phyloP scores from a whole-genome alignment of 2,113 vertebrate species.

The Ailurus styani region DNA sequence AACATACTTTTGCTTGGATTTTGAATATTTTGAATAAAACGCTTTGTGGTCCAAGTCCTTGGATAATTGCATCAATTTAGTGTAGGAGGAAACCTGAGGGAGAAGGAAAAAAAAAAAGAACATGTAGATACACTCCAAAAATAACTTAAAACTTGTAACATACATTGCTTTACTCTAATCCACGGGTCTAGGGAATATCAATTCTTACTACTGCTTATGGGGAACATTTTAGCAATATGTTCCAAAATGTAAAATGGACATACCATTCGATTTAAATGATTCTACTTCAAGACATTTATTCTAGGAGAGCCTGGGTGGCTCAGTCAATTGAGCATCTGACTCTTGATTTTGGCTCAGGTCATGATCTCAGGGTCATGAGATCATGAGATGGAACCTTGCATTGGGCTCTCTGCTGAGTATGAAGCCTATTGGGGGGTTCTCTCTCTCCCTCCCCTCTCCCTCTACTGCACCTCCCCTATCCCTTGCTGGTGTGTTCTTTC shows the following conservation, averaged over 20 bases:
- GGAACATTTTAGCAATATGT: not conserved
- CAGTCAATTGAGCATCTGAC: not conserved
- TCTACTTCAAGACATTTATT: not conserved
- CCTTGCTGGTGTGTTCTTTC: not conserved
- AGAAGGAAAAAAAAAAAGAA: slow-evolving; percentile 29
- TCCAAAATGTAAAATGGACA: not conserved
- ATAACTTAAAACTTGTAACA: slow-evolving; percentile 2
- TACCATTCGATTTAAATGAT: not conserved
- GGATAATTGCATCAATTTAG: slow-evolving; percentile 12
- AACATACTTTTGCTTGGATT: not conserved
- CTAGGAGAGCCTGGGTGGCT: not conserved
- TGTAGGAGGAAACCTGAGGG: not conserved
- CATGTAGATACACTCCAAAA: not conserved
- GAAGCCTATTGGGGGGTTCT: not conserved
- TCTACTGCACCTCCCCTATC: not conserved
- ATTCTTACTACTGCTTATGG: not conserved
- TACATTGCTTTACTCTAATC: not conserved
- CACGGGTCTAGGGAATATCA: not conserved
- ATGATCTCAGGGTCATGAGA: not conserved
- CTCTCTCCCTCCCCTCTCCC: not conserved
- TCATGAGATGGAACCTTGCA: not conserved
- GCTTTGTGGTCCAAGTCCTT: not conserved
- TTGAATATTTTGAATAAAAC: slow-evolving; percentile 33
- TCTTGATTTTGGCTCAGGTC: not conserved
- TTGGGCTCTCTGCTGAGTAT: not conserved